Conservation (phyloP, 1,140 invertebrate genomes). For the Heliconius hermathena region DNA sequence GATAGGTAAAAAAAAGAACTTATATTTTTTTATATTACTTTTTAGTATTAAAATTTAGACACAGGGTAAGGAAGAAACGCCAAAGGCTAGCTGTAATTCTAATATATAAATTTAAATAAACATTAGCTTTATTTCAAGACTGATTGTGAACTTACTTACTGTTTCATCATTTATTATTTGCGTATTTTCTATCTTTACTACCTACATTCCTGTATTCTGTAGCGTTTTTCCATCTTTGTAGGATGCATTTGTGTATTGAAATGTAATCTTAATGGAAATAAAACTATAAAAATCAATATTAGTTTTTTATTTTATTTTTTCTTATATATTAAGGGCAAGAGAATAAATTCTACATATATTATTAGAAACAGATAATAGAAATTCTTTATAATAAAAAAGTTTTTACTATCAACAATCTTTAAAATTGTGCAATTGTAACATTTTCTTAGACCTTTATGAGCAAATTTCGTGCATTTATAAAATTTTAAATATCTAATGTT, state of each 20-base stretch:
- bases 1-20: too few species aligned
- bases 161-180: background rate
- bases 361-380: constrained; percentile 9
- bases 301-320: background rate
- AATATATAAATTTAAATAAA: constrained; percentile 2
- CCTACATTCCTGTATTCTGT: background rate
- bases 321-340: background rate
- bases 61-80: constrained; percentile 5
- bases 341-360: background rate
- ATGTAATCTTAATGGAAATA: constrained; percentile 7
- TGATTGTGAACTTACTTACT: constrained; percentile 1
- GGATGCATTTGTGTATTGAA: constrained; percentile 1
- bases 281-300: background rate
- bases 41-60: background rate
- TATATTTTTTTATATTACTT: too few species aligned
- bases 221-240: background rate
- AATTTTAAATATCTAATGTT: background rate
- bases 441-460: background rate
- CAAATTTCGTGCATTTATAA: background rate
- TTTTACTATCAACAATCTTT: background rate
- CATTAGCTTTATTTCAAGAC: constrained; percentile 5
- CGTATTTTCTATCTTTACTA: background rate
- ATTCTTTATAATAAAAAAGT: background rate
- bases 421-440: background rate
- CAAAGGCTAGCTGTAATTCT: background rate